Conservation (phyloP, 2,888 invertebrate species). For the Polydrusus tereticollis region DNA sequence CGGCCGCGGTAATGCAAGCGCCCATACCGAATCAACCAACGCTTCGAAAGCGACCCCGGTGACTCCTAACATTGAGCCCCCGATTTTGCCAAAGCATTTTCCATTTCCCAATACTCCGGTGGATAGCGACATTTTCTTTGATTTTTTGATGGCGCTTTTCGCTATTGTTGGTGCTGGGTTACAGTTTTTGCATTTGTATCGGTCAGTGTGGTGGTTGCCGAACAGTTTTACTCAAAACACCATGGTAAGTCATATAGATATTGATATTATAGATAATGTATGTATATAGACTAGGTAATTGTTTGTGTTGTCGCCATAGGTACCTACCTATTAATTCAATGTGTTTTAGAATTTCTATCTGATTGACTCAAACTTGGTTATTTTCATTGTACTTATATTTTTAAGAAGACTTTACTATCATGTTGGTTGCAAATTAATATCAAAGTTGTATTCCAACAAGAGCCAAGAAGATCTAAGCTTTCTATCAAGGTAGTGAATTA, state of each 20-base stretch:
- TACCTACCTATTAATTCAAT: neutral
- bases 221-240: conserved; percentile 90
- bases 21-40: conserved; percentile 11
- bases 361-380: conserved; percentile 89
- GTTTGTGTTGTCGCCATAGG: too few relatives aligned
- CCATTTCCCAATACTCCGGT: conserved; percentile 84
- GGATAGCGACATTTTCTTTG: conserved; percentile 87
- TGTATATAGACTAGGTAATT: conserved; percentile 23
- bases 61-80: conserved; percentile 63
- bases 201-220: conserved; percentile 98
- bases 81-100: conserved; percentile 81
- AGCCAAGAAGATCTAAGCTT: conserved; percentile 34
- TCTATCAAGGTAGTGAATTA: conserved; percentile 35
- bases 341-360: conserved; percentile 92
- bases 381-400: conserved; percentile 86
- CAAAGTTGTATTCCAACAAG: conserved; percentile 37
- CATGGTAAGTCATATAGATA: conserved; percentile 78
- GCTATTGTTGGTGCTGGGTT: conserved; percentile 83
- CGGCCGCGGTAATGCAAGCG: conserved; percentile 12
- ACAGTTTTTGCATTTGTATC: conserved; percentile 95
- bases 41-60: neutral
- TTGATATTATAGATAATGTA: neutral
- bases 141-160: conserved; percentile 86
- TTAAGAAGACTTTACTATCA: conserved; percentile 76
- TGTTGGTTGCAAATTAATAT: conserved; percentile 35